phyloP scores from a whole-genome alignment of 1,140 invertebrate genomes.

The Tribolium castaneum region DNA sequence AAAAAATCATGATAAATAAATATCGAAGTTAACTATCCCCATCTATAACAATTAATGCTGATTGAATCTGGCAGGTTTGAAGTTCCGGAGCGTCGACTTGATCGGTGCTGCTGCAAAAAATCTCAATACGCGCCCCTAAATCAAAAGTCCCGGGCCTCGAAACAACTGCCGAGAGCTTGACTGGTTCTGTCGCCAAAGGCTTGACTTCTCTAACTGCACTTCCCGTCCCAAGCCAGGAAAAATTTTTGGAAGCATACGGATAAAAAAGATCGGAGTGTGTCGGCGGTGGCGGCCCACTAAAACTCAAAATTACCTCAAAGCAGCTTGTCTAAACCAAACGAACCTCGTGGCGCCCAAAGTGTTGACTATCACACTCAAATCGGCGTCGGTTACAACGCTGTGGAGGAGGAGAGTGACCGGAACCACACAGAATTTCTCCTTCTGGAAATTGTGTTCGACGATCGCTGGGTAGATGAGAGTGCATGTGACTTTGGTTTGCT shows the following conservation, averaged over 20 bases:
- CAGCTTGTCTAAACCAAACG: conserved; percentile 1
- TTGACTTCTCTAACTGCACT: conserved; percentile 53
- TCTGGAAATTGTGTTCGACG: conserved; percentile 68
- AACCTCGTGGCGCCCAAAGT: conserved; percentile 57
- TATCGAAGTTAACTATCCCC: conserved; percentile 31
- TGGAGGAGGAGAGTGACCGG: conserved; percentile 67
- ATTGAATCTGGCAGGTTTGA: conserved; percentile 59
- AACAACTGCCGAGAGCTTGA: conserved; percentile 56
- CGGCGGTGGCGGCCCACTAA: neutral
- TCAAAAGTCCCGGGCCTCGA: conserved; percentile 60
- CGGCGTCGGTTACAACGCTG: conserved; percentile 52
- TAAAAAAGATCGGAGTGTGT: conserved; percentile 49
- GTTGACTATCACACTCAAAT: conserved; percentile 57
- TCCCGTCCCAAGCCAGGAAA: conserved; percentile 59
- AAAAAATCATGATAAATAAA: neutral
- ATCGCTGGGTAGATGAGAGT: conserved; percentile 66
- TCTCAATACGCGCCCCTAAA: conserved; percentile 59
- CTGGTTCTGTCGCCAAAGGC: conserved; percentile 56
- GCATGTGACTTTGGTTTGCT: conserved; percentile 64
- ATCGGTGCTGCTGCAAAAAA: conserved; percentile 55
- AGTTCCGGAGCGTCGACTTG: conserved; percentile 52
- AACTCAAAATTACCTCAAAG: neutral
- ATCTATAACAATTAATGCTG: conserved; percentile 58
- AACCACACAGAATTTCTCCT: conserved; percentile 66
- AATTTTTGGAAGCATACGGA: conserved; percentile 57